phyloP scores from a whole-genome alignment of 2,113 vertebrate species.

The Ochotona curzoniae region DNA sequence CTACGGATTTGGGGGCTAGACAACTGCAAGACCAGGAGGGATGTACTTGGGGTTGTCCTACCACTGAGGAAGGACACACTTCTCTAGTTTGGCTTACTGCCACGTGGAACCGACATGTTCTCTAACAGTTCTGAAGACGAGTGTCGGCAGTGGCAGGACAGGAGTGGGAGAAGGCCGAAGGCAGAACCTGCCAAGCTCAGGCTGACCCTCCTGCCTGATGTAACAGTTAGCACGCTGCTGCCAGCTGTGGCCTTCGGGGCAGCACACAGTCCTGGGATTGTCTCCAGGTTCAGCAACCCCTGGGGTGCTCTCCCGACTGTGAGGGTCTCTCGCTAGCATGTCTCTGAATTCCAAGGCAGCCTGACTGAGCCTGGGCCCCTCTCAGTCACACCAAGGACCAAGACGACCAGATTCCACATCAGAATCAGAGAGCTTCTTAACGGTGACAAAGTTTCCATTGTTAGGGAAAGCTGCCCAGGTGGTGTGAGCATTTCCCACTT shows the following conservation, averaged over 20 bases:
- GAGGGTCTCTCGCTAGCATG: no score
- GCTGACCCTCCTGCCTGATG: no score
- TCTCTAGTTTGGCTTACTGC: background rate
- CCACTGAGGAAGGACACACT: no score
- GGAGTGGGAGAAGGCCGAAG: no score
- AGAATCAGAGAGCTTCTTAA: background rate
- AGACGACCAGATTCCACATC: background rate
- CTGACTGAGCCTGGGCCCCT: no score
- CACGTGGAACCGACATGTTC: background rate
- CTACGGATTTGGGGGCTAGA: background rate
- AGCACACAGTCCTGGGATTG: no score
- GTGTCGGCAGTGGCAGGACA: no score
- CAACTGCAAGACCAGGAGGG: background rate
- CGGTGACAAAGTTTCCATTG: background rate
- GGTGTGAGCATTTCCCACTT: background rate
- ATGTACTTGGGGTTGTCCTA: rapidly evolving
- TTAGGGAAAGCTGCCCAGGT: background rate
- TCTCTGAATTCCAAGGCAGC: no score
- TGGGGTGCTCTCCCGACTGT: no score
- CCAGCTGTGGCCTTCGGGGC: rapidly evolving
- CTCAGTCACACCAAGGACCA: background rate
- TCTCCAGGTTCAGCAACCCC: background rate
- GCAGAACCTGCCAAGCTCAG: no score
- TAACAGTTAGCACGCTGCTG: background rate
- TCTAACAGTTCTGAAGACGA: background rate